Evolutionary conservation across 2,113 vertebrate genomes (phyloP), one percentile per base, ranked within the genome.

Genomic region (Petrocephalus microphthalmus): DNA sequence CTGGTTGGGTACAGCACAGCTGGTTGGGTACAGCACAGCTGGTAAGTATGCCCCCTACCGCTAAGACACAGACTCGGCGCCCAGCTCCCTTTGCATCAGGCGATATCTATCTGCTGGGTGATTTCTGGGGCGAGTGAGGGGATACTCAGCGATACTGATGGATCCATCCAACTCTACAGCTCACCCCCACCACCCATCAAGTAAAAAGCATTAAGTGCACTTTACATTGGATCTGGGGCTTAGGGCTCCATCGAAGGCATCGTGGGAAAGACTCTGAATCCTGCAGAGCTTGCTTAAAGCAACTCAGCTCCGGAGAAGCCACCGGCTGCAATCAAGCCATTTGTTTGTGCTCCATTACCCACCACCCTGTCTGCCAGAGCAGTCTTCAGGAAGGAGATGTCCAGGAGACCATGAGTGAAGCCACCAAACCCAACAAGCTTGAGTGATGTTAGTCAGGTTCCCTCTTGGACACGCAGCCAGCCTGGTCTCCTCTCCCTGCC

Each of bases 161-260:
- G 60, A 67, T 67, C 25, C 60, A 10, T 67, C 3, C 4, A 67
- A 67, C 37, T 78, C 29, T 13, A 19, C 71, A 78, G 33, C 29
- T 78, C 71, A 78, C 29, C 67, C 29, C 57, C n/a, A 1, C 33
- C 29, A 78, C 71, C 29, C 33, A 11, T 78, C 29, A 33, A 78
- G 19, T 78, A 78, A 42, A 37, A 78, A 42, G 60, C 88, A 89
- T 93, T 93, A 94, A 93, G 93, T 94, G 93, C 93, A 90, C 47
- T 88, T 83, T 60, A 47, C 37, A 47, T 10, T 56, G 74, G 47
- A 60, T 60, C 4, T 88, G 33, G 7, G 29, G 4, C 22, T 51
- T 64, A 45, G 71, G 87, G 87, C 15, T 51, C 64, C 91, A 47
- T 81, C 45, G 52, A 91, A 89, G 88, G 6, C 81, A 88, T 52